These are phyloP conservation scores for Eupithecia abbreviata DNA, from an alignment of 2,888 invertebrate species.

Conservation along the genomic window DNA sequence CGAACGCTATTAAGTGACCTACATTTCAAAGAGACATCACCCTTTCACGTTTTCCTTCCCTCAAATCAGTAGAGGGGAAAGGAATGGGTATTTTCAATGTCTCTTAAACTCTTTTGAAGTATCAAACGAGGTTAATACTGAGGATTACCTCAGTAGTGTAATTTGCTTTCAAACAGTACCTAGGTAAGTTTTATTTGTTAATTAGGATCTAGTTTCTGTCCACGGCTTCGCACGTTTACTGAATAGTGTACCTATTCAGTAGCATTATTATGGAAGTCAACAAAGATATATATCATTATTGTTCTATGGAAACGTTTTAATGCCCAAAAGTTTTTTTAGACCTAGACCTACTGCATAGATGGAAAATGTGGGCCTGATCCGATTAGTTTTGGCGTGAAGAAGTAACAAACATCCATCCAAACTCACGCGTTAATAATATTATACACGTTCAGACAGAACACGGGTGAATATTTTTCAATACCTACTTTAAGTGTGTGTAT, in stretches of 20 bases:
- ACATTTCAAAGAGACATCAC: not conserved
- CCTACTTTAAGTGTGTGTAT: too few relatives aligned
- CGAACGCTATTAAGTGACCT: not conserved
- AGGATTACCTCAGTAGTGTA: not conserved
- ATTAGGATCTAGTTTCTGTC: not conserved
- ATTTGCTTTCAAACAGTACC: not conserved
- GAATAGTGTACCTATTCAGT: too few relatives aligned
- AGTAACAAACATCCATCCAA: not conserved
- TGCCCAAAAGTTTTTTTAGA: too few relatives aligned
- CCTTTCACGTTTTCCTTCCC: not conserved
- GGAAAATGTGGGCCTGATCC: not conserved
- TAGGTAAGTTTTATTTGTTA: not conserved
- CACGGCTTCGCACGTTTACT: too few relatives aligned
- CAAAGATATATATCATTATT: too few relatives aligned
- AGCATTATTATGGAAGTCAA: too few relatives aligned
- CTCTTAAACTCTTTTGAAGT: not conserved
- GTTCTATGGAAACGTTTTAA: too few relatives aligned
- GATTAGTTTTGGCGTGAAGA: not conserved
- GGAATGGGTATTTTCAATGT: not conserved
- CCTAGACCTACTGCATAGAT: too few relatives aligned
- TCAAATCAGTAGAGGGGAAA: not conserved
- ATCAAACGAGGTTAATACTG: too few relatives aligned
- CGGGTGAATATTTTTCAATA: too few relatives aligned
- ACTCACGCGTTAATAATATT: not conserved
- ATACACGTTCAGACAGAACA: too few relatives aligned